These are phyloP conservation scores for Zhengitettix transpicula DNA, from an alignment of 2,888 invertebrate species.

Conservation along the genomic window DNA sequence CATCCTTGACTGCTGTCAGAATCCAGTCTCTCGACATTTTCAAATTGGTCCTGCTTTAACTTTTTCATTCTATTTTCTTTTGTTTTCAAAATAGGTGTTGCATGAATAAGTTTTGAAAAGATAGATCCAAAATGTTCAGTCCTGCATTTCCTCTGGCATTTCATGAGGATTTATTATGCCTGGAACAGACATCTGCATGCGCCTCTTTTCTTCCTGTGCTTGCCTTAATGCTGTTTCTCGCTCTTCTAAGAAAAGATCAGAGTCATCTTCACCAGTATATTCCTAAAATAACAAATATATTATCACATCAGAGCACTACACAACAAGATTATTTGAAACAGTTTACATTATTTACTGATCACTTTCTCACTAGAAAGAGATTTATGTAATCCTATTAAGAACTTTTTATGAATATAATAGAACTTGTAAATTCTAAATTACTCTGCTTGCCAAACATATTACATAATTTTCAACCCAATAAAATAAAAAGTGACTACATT, in stretches of 20 bases:
- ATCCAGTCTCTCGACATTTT: not conserved
- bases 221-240: conserved; percentile 73
- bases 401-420: too few species aligned
- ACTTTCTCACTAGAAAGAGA: too few species aligned
- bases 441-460: too few species aligned
- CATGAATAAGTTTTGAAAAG: not conserved
- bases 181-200: conserved; percentile 84
- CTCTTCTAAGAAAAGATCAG: conserved; percentile 94
- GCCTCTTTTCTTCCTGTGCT: conserved; percentile 87
- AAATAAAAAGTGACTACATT: too few species aligned
- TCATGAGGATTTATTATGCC: conserved; percentile 94
- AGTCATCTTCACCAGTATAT: conserved; percentile 95
- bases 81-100: not conserved
- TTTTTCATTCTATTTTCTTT: not conserved
- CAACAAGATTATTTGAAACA: not conserved
- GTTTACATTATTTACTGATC: not conserved
- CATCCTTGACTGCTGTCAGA: not conserved
- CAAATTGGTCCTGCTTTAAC: not conserved
- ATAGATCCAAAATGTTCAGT: conserved; percentile 21
- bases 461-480: too few species aligned
- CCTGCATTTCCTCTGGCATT: conserved; percentile 90
- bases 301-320: not conserved
- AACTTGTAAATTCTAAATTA: too few species aligned
- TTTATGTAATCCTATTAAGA: too few species aligned
- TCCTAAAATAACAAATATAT: conserved; percentile 46